Evolutionary conservation across 2,888 invertebrate species (phyloP).

Genomic region (Phorcus lineatus): DNA sequence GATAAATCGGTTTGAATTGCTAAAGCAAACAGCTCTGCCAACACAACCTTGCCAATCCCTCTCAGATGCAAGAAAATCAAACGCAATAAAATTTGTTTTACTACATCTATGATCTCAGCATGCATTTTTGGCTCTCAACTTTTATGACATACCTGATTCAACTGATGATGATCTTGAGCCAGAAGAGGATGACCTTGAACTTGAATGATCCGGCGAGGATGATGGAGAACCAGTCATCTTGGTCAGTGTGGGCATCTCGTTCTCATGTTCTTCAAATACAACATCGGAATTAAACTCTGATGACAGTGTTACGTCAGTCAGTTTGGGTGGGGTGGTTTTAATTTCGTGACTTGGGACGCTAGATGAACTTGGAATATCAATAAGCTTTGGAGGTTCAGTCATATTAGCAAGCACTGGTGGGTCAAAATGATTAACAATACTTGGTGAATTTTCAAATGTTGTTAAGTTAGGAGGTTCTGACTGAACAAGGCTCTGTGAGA

Average conservation of each 20-base stretch:
- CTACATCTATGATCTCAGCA: no score
- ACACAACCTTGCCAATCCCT: not conserved
- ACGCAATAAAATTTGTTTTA: not conserved
- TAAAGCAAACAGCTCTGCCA: not conserved
- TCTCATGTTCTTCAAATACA: not conserved
- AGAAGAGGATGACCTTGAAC: constrained; percentile 20
- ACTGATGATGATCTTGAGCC: constrained; percentile 15
- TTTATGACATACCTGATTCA: not conserved
- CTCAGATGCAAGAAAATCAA: not conserved
- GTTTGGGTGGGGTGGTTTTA: not conserved
- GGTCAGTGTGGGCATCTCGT: constrained; percentile 13
- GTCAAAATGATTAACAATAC: not conserved
- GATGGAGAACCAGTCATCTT: constrained; percentile 16
- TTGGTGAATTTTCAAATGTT: not conserved
- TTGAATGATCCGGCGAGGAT: not conserved
- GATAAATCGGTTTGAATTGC: not conserved
- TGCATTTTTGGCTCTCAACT: no score
- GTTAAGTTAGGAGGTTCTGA: constrained; percentile 2
- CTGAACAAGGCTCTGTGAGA: no score
- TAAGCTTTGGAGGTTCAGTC: not conserved
- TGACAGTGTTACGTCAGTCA: constrained; percentile 18
- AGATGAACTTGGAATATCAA: not conserved
- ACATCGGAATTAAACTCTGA: not conserved
- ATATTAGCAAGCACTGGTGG: not conserved
- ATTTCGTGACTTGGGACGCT: not conserved